These are phyloP conservation scores for Oegoconia quadripuncta DNA, from an alignment of 2,888 invertebrate species.

Conservation along the genomic window DNA sequence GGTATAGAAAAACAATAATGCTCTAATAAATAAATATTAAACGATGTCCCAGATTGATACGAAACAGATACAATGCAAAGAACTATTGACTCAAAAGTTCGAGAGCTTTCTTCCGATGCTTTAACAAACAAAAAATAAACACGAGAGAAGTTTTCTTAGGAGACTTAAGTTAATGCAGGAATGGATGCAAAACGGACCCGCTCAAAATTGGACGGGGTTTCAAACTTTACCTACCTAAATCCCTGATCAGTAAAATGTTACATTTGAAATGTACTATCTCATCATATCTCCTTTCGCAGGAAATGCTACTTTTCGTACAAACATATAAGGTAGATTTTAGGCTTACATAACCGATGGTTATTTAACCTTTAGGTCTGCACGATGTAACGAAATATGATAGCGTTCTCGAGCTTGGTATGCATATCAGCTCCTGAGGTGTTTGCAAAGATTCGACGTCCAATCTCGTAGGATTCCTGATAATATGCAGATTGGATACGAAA, in stretches of 20 bases:
- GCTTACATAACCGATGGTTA: conserved; percentile 12
- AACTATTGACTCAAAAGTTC: no score
- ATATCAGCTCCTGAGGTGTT: conserved; percentile 44
- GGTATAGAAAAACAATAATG: no score
- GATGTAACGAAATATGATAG: conserved; percentile 26
- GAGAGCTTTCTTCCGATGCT: no score
- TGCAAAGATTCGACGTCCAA: conserved; percentile 38
- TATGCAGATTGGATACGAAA: conserved; percentile 51
- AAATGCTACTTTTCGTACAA: conserved; percentile 16
- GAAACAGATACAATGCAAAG: no score
- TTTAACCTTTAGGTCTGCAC: conserved; percentile 22
- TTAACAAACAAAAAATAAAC: no score
- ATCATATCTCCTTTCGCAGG: conserved; percentile 4
- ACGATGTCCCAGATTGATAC: conserved; percentile 16
- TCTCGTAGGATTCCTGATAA: conserved; percentile 59
- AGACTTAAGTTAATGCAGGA: conserved; percentile 43
- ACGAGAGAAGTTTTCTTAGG: conserved; percentile 21
- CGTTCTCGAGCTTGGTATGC: conserved; percentile 47
- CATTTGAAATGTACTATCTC: conserved; percentile 17
- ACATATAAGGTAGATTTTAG: conserved; percentile 24
- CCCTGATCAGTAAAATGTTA: conserved; percentile 31
- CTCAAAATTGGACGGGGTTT: conserved; percentile 59
- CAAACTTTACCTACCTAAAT: conserved; percentile 56
- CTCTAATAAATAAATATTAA: no score
- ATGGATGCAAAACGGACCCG: conserved; percentile 64